Evolutionary conservation across 1,140 invertebrate genomes (phyloP).

Genomic region (Trachymyrmex cornetzi): DNA sequence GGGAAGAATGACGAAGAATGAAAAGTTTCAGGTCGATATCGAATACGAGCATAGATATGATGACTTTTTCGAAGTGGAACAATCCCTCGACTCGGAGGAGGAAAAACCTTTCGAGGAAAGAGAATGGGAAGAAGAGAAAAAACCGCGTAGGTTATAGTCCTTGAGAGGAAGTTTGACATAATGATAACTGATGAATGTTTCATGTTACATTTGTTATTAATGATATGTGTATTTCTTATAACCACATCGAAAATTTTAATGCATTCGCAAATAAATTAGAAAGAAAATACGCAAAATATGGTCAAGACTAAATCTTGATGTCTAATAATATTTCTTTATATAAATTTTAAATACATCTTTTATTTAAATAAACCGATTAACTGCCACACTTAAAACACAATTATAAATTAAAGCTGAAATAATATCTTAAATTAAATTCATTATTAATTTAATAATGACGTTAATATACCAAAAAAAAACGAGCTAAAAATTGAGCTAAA

Average conservation of each 20-base stretch:
- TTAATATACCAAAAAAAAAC: no score
- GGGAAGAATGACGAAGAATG: neutral
- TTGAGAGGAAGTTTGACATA: neutral
- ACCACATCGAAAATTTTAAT: neutral
- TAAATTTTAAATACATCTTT: no score
- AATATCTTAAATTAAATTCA: no score
- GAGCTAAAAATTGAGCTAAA: no score
- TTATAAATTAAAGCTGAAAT: no score
- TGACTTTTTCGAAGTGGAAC: conserved; percentile 29
- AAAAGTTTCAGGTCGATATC: neutral
- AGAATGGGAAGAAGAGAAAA: neutral
- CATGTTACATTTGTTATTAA: neutral
- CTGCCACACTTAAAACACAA: no score
- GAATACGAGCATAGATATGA: conserved; percentile 9
- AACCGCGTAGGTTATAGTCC: conserved; percentile 18
- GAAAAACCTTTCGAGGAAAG: conserved; percentile 9
- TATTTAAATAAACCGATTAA: no score
- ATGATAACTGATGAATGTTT: neutral
- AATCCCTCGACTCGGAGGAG: neutral
- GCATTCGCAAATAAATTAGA: neutral
- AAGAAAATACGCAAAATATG: no score
- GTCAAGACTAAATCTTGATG: no score
- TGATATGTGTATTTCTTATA: neutral
- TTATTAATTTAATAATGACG: no score
- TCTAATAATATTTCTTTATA: no score